Evolutionary conservation across 2,888 invertebrate species (phyloP), one percentile per base, ranked within the genome.

Genomic region (Mimachlamys varia): DNA sequence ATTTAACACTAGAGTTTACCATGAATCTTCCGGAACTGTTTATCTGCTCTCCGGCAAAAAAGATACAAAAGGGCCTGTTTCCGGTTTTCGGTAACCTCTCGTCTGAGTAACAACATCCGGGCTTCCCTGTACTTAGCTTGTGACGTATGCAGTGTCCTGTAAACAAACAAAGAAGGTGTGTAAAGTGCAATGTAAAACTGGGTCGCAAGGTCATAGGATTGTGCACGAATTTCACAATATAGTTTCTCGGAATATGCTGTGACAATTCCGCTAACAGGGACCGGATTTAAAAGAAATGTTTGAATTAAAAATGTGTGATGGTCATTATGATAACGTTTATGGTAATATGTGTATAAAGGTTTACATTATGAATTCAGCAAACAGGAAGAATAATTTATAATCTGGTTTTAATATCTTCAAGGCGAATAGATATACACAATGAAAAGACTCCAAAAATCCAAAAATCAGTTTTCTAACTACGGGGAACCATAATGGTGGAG

Each of bases 91-190:
- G 76, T 76, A 5, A 76, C 27, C 27, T 76, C 76, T 76, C 7
- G 76, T 76, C 76, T 27, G 17, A 76, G 76, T 76, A 76, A 76
- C 33, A 76, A 76, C 76, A 76, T 76, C 76, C 76, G 27, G 76
- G 76, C 33, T 76, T 76, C 76, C 22, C 27, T 27, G 76, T 76
- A 33, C 27, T 33, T n/a, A 62, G 27, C 33, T 33, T 76, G 76
- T 76, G 76, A 76, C 76, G 76, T 76, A 76, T 19, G 15, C 33
- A 33, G 33, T 76, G 27, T 76, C 76, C 76, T 27, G 76, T 76
- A 10, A 76, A 76, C 76, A 76, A 76, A 76, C 12, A 76, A 33
- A 27, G 33, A 13, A 4, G 76, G 7, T 27, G 27, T 76, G 76
- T 76, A 22, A 10, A 7, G 22, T 76, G 1, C 53, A 76, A 76